A percentile compares a stretch with the other conserved stretches of the same genome.
Conservation (phyloP, 2,888 invertebrate species). For the Oscheius sp. region DNA sequence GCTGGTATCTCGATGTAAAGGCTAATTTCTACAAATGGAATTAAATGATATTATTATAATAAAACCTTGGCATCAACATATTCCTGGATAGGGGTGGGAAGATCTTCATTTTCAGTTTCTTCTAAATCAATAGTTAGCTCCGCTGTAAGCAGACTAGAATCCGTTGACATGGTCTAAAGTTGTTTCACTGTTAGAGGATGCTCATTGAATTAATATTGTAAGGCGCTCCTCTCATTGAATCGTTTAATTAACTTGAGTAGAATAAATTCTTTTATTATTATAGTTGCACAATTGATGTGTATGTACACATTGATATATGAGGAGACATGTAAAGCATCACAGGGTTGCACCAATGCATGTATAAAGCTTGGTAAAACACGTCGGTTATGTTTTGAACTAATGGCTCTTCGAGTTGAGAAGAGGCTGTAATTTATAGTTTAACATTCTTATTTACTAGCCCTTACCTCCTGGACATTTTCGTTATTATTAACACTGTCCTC, state of each 20-base stretch:
- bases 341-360: constrained; percentile 18
- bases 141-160: constrained; percentile 10
- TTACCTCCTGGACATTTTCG: neutral
- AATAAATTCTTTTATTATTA: neutral
- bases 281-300: neutral
- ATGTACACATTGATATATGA: neutral
- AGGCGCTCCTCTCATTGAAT: neutral
- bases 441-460: neutral
- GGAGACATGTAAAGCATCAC: constrained; percentile 24
- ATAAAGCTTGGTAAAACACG: constrained; percentile 22
- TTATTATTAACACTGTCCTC: neutral
- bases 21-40: neutral
- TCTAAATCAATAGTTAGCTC: constrained; percentile 29
- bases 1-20: neutral
- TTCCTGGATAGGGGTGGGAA: neutral
- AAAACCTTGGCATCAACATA: neutral
- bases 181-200: neutral
- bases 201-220: neutral
- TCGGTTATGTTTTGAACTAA: neutral
- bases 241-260: neutral
- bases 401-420: constrained; percentile 8
- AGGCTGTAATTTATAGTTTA: constrained; percentile 26
- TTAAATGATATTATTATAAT: neutral
- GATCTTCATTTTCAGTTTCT: neutral
- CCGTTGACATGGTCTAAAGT: constrained; percentile 6